Evolutionary conservation across 2,888 invertebrate genomes (phyloP).

Genomic region (Periphyllus acericola): DNA sequence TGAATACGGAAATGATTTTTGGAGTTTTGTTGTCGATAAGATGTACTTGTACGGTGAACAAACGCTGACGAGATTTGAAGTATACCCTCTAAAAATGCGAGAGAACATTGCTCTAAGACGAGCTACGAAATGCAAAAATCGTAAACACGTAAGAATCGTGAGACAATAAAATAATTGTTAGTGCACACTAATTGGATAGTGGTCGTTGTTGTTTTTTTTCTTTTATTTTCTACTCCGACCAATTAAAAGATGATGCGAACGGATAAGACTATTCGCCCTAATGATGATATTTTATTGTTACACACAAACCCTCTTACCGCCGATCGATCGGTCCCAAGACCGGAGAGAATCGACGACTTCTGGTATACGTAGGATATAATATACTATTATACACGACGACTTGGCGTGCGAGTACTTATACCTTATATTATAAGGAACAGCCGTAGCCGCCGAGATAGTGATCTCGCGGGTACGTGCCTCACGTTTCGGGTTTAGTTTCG

Average conservation of each 20-base stretch:
- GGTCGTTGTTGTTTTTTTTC: background rate
- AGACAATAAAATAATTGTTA: no score
- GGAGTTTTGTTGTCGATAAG: no score
- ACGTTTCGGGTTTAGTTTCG: slow-evolving; percentile 28
- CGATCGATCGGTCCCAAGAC: background rate
- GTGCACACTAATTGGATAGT: background rate
- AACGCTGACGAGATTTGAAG: no score
- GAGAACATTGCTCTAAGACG: no score
- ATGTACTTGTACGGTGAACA: no score
- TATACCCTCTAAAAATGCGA: no score
- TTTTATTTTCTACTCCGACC: background rate
- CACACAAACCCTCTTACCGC: background rate
- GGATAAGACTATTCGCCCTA: background rate
- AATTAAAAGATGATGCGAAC: background rate
- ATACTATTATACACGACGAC: background rate
- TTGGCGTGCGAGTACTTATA: background rate
- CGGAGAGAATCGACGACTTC: background rate
- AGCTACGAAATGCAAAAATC: no score
- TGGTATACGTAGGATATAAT: background rate
- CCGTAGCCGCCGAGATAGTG: slow-evolving; percentile 9
- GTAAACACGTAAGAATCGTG: no score
- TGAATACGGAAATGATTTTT: no score
- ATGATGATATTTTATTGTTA: background rate
- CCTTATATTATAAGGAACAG: background rate
- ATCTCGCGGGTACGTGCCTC: slow-evolving; percentile 37